These are phyloP conservation scores for Scomber colias DNA, from an alignment of 2,113 vertebrate species.

Conservation along the genomic window DNA sequence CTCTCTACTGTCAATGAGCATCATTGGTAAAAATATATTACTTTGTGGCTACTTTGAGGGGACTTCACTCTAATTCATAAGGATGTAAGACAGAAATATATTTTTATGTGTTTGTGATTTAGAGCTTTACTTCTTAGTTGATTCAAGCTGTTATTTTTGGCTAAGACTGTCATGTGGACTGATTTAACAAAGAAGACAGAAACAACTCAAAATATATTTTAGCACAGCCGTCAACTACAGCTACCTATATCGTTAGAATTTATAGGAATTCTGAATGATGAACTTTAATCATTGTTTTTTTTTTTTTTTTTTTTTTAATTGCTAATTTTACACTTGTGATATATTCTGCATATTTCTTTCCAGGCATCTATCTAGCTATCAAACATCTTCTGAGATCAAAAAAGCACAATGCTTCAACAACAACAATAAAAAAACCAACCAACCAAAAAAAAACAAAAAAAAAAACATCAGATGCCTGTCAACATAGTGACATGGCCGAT, in stretches of 20 bases:
- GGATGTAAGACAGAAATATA: not conserved
- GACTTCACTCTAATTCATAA: not conserved
- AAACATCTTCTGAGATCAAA: not conserved
- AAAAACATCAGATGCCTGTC: constrained; percentile 43
- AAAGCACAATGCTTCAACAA: not conserved
- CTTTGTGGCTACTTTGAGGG: not conserved
- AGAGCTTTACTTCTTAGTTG: not conserved
- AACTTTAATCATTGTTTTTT: not conserved
- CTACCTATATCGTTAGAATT: not conserved
- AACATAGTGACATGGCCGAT: constrained; percentile 46
- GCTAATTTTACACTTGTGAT: not conserved
- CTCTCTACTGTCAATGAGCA: no score
- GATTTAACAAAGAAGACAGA: not conserved
- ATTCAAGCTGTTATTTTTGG: not conserved
- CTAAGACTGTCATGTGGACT: not conserved
- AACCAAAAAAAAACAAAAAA: not conserved
- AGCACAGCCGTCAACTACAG: not conserved
- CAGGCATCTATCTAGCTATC: not conserved
- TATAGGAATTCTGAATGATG: not conserved
- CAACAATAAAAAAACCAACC: not conserved
- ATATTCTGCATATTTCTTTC: not conserved
- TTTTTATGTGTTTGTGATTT: constrained; percentile 7
- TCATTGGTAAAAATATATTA: not conserved
- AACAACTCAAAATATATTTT: not conserved
- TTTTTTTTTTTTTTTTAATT: not conserved